Evolutionary conservation across 1,140 invertebrate genomes (phyloP).

Genomic region (Hestina assimilis): DNA sequence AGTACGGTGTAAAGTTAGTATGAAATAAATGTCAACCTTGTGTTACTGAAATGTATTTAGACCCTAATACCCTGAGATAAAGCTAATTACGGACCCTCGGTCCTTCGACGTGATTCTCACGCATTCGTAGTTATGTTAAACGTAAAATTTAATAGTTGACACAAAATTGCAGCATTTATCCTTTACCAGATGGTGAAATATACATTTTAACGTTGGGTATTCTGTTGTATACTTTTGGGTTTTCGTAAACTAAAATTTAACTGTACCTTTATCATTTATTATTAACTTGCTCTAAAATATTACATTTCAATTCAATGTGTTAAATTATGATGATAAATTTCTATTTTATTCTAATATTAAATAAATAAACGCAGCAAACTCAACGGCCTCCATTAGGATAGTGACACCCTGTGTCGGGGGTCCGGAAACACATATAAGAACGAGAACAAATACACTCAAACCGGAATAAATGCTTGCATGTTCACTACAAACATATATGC

Average conservation of each 20-base stretch:
- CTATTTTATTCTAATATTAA: no score
- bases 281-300: no score
- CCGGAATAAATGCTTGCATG: no score
- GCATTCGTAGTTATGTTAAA: conserved; percentile 17
- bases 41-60: conserved; percentile 15
- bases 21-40: conserved; percentile 3
- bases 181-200: background rate
- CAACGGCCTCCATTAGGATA: no score
- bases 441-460: no score
- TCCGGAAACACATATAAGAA: no score
- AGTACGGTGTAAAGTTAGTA: conserved; percentile 10
- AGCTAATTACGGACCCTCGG: conserved; percentile 25
- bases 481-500: no score
- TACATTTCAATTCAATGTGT: no score
- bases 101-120: conserved; percentile 17
- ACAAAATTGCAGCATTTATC: background rate
- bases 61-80: conserved; percentile 30
- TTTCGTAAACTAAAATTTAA: background rate
- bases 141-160: conserved; percentile 31
- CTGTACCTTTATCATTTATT: no score
- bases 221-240: background rate
- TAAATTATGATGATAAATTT: no score
- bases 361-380: no score
- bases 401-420: no score
- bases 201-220: background rate